Percentiles rank a stretch among this genome's conserved stretches.
Evolutionary conservation across 2,797 vertebrate genomes (phyloP).

Genomic region (Bryconaethiops microstoma): DNA sequence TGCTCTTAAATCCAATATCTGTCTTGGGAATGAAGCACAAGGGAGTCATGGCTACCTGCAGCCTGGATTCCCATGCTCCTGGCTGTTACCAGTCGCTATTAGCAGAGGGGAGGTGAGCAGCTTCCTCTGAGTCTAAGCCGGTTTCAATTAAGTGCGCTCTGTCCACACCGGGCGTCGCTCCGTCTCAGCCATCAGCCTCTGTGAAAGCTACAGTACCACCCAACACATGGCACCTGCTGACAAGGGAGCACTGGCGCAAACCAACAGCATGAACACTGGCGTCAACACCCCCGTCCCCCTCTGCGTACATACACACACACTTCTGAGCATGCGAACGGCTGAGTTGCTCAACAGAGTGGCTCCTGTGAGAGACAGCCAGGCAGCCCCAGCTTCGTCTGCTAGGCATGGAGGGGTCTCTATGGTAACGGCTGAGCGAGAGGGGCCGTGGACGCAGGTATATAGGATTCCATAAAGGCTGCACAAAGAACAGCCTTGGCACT

Average conservation of each 20-base stretch:
- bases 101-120: slow-evolving; percentile 60
- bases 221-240: slow-evolving; percentile 62
- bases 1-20: background rate
- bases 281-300: slow-evolving; percentile 22
- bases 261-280: slow-evolving; percentile 64
- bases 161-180: slow-evolving; percentile 73
- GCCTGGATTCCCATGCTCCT: slow-evolving; percentile 27
- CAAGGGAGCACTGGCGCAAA: slow-evolving; percentile 67
- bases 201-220: slow-evolving; percentile 67
- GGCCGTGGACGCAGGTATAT: slow-evolving; percentile 77
- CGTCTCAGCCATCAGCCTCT: slow-evolving; percentile 65
- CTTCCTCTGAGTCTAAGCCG: slow-evolving; percentile 72
- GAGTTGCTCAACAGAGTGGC: slow-evolving; percentile 70
- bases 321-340: slow-evolving; percentile 68
- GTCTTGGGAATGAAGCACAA: background rate
- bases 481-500: slow-evolving; percentile 58
- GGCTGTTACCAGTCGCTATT: slow-evolving; percentile 60
- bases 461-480: slow-evolving; percentile 68
- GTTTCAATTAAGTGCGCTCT: slow-evolving; percentile 75
- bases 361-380: slow-evolving; percentile 69
- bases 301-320: slow-evolving; percentile 27
- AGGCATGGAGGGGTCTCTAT: slow-evolving; percentile 80
- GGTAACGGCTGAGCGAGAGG: slow-evolving; percentile 76
- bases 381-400: slow-evolving; percentile 77
- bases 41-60: background rate